These are phyloP conservation scores for Oreochromis spilurus DNA, from an alignment of 2,113 vertebrate species.

Conservation along the genomic window DNA sequence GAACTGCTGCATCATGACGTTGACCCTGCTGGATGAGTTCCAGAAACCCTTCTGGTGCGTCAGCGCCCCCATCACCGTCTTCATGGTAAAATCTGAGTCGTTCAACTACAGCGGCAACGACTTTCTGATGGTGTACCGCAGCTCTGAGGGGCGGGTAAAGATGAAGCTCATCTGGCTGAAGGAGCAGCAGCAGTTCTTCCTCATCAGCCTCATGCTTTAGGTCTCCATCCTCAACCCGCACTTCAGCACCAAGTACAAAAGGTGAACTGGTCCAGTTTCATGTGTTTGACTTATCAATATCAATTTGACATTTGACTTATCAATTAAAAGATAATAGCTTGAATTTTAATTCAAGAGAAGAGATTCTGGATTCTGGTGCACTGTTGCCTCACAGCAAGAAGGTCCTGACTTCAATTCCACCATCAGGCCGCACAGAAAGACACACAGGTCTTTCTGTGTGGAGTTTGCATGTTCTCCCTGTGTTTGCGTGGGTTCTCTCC, in stretches of 20 bases:
- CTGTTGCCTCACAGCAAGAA: no score
- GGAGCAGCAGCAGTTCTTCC: slow-evolving; percentile 39
- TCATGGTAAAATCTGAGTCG: fast-evolving
- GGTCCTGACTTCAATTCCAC: no score
- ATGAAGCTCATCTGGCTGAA: slow-evolving; percentile 42
- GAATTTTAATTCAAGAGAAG: neutral
- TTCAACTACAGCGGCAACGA: slow-evolving; percentile 4
- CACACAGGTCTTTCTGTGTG: no score
- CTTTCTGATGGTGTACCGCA: neutral
- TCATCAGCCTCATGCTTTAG: slow-evolving; percentile 14
- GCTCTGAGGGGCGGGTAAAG: neutral
- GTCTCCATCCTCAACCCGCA: neutral
- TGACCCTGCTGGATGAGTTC: slow-evolving; percentile 45
- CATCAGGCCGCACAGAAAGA: no score
- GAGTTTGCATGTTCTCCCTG: no score
- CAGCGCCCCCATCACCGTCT: slow-evolving; percentile 2
- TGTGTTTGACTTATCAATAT: neutral
- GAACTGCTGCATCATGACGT: slow-evolving; percentile 54
- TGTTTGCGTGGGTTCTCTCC: no score
- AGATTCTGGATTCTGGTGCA: no score
- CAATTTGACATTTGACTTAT: neutral
- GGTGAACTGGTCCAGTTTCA: no score
- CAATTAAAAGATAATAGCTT: neutral
- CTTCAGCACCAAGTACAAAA: neutral
- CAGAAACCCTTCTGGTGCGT: slow-evolving; percentile 49